A percentile compares a stretch with the other conserved stretches of the same genome.
phyloP scores from a whole-genome alignment of 2,797 vertebrate genomes.

The Ciconia nigra region DNA sequence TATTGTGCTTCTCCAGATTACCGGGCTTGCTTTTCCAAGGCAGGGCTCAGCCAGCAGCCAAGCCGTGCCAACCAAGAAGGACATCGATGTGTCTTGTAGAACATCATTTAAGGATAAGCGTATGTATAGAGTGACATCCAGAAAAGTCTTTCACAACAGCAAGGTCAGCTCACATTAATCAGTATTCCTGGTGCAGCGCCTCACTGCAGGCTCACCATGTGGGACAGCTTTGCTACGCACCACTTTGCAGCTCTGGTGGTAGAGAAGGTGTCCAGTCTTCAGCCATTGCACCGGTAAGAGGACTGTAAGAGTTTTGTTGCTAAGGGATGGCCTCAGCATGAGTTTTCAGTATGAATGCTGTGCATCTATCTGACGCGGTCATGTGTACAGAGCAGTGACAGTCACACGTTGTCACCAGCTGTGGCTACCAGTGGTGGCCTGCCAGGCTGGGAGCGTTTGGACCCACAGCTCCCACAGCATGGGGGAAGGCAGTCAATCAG shows the following conservation, averaged over 20 bases:
- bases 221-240: background rate
- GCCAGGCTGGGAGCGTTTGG: background rate
- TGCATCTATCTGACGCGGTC: background rate
- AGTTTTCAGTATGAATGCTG: background rate
- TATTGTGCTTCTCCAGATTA: background rate
- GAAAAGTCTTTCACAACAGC: background rate
- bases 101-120: background rate
- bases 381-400: background rate
- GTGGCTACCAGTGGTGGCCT: background rate
- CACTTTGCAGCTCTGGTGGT: background rate
- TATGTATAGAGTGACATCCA: background rate
- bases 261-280: background rate
- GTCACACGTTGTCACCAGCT: background rate
- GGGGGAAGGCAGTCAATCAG: background rate
- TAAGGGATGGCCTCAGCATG: background rate
- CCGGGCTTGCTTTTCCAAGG: background rate
- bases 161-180: background rate
- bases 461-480: background rate
- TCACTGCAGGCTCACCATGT: background rate
- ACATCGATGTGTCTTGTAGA: background rate
- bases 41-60: background rate
- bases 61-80: background rate
- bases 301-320: background rate
- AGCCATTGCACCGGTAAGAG: background rate
- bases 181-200: background rate